A percentile compares a stretch with the other conserved stretches of the same genome.
Evolutionary conservation across 2,113 vertebrate species (phyloP).

Genomic region (Oriolus oriolus): DNA sequence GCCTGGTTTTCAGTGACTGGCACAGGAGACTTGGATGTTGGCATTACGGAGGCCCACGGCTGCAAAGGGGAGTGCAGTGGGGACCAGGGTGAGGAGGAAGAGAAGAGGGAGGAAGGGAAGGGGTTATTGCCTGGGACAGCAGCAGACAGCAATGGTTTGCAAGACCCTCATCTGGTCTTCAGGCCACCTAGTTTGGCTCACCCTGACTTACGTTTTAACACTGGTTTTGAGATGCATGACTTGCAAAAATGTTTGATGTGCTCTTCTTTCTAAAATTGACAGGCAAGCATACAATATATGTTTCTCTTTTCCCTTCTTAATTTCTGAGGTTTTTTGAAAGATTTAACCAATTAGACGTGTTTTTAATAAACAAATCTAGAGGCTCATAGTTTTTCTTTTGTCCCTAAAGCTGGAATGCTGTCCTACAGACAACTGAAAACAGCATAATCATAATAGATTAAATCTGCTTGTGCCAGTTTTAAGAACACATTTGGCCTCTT

Average conservation of each 20-base stretch:
- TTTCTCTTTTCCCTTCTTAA: not conserved
- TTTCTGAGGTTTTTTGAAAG: slow-evolving; percentile 10
- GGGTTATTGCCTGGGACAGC: not conserved
- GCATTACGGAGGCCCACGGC: rapidly evolving
- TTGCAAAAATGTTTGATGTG: not conserved
- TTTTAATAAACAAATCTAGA: slow-evolving; percentile 47
- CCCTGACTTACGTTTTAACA: not conserved
- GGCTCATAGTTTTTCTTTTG: slow-evolving; percentile 12
- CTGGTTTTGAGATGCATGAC: not conserved
- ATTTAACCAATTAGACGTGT: slow-evolving; percentile 27
- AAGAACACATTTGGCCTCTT: slow-evolving; percentile 37
- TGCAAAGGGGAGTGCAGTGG: not conserved
- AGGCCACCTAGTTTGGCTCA: not conserved
- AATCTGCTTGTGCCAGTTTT: slow-evolving; percentile 48
- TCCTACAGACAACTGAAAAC: slow-evolving; percentile 47
- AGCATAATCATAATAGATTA: slow-evolving; percentile 24
- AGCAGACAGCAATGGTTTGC: not conserved
- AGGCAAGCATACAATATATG: not conserved
- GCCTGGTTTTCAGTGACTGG: not conserved
- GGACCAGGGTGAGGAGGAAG: not conserved
- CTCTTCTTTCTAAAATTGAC: not conserved
- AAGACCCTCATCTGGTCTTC: not conserved
- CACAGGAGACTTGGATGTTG: not conserved
- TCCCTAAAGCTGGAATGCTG: slow-evolving; percentile 45
- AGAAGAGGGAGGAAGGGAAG: not conserved